These are phyloP conservation scores for Creontiades dilutus DNA, from an alignment of 2,888 invertebrate species.

Conservation along the genomic window DNA sequence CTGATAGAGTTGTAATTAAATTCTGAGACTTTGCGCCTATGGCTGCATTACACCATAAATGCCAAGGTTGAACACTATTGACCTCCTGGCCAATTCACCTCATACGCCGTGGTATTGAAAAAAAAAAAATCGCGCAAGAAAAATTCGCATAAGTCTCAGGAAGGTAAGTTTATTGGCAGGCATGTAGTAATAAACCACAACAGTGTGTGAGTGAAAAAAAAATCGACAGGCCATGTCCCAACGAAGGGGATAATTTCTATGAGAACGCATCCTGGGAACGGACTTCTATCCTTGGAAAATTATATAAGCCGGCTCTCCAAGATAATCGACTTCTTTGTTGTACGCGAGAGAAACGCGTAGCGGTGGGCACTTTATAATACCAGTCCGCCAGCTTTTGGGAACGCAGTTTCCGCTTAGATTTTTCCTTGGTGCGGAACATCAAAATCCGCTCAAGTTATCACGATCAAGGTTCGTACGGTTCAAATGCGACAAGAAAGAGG, in stretches of 20 bases:
- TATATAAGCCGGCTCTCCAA: neutral
- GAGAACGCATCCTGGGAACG: conserved; percentile 42
- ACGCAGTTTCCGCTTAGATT: neutral
- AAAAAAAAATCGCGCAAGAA: neutral
- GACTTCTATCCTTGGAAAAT: conserved; percentile 12
- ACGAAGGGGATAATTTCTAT: conserved; percentile 16
- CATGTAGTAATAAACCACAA: conserved; percentile 7
- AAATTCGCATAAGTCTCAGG: neutral
- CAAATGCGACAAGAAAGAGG: too few relatives aligned
- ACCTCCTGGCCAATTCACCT: conserved; percentile 10
- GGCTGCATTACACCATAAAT: neutral
- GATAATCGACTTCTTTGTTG: conserved; percentile 36
- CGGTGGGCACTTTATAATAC: neutral
- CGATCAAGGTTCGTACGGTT: too few relatives aligned
- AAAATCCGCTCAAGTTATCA: too few relatives aligned
- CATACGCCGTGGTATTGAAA: neutral
- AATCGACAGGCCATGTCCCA: conserved; percentile 27
- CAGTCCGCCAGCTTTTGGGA: neutral
- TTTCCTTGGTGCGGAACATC: too few relatives aligned
- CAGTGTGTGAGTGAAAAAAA: conserved; percentile 14
- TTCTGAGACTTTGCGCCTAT: neutral
- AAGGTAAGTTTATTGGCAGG: neutral
- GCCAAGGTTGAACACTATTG: neutral
- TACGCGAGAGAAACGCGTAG: neutral
- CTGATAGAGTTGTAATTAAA: too few relatives aligned